Base-by-base conservation (phyloP, 2,797 vertebrate species). In the Sebastes nivosus region DNA sequence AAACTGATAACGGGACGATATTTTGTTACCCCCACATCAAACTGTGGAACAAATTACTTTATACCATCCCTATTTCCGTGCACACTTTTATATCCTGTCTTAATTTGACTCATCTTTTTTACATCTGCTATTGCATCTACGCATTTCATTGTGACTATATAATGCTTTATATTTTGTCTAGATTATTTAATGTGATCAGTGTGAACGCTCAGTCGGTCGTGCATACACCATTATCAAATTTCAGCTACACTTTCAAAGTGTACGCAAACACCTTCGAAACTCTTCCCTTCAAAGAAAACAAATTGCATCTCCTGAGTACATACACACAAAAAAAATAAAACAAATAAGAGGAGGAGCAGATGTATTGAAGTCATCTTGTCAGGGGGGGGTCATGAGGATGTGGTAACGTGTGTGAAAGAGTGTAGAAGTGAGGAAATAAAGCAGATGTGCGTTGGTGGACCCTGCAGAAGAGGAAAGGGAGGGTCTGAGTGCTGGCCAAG, bases 361-460 rank as follows among this genome's bases (percentile, higher is more conserved):
- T 18, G 52, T 54, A 32, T 72, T 83, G 63, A 85, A 77, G 72
- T 72, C 93, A 93, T 89, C 55, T 93, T 65, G 11, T 18, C 5
- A 0, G 36, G 36, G 36, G 12, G 36, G 91, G 91, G 66, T 90
- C 79, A 82, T 38, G 80, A 90, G 94, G 93, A 79, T 80, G 81
- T 80, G 64, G 75, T 72, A 75, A 42, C 30, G 24, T 81, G 59
- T 63, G 59, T 63, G 27, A 80, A 14, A 88, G 85, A 90, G 59
- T 79, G 58, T 66, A 78, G 52, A 76, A 91, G 50, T 88, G 93
- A 91, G 83, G 81, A 95, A 87, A 80, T 81, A 79, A 79, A 95
- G 94, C 94, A 83, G 90, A 93, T 91, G 89, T 95, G 93, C 90
- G 5, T 80, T 90, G 1, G 82, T 93, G 94, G 94, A 95, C 95